Evolutionary conservation across 37 sponge, comb jelly and placozoan species (phyloP), one percentile per base, ranked within the genome.

Genomic region (Beroe forskalii): DNA sequence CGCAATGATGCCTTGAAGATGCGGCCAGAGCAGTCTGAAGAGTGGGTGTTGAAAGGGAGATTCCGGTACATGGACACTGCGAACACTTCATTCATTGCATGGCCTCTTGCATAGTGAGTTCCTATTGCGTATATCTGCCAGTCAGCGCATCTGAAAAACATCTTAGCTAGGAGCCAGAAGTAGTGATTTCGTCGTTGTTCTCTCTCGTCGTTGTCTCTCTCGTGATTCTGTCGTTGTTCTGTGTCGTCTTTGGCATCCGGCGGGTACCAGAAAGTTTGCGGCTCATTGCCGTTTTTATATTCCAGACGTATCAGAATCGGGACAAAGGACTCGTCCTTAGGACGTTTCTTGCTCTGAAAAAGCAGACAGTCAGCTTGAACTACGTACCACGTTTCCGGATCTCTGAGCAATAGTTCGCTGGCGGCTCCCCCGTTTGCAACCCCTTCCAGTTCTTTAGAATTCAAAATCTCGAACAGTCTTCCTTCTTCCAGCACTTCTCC

Each of bases 131-230:
- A 63, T 3, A 72, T 39, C 39, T 72, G 75, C 40, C 40, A 72
- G 39, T 72, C 75, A 72, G 75, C 37, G 30, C 75, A 72, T 33
- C 75, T 33, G 39, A 72, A 72, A 20, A 35, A 32, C 75, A 72
- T 72, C 75, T 72, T 72, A 39, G 75, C 75, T 22, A 35, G 39
- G 20, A 37, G 40, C 75, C 75, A 72, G 35, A 39, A 72, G 6
- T n/a, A 24, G 28, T 14, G n/a, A 24, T 66, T 6, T 8, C 14
- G 20, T 4, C 20, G 9, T 20, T 72, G 12, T 30, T 3, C 9
- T n/a, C n/a, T n/a, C n/a, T n/a, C n/a, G n/a, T n/a, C n/a, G n/a
- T n/a, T n/a, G n/a, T n/a, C n/a, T n/a, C n/a, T n/a, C n/a, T n/a
- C n/a, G n/a, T n/a, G n/a, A n/a, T n/a, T n/a, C n/a, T n/a, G n/a